Conservation (phyloP, 1,140 invertebrate species). For the Holcopasites calliopsidis region DNA sequence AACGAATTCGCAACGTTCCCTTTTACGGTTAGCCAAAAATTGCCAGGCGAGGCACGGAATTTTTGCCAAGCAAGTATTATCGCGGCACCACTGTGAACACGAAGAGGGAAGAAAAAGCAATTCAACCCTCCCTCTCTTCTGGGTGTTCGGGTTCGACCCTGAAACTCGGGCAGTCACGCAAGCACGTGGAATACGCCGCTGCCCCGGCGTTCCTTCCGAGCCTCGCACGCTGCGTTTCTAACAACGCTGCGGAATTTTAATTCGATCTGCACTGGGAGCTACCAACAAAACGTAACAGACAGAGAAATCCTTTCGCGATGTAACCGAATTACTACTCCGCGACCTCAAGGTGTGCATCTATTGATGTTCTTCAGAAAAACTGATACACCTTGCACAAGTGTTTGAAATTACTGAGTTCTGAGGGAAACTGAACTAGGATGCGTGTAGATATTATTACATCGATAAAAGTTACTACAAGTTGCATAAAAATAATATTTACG, state of each 20-base stretch:
- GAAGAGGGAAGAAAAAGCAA: slow-evolving; percentile 51
- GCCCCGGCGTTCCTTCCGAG: slow-evolving; percentile 42
- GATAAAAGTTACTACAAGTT: too few relatives aligned
- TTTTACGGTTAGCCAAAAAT: slow-evolving; percentile 1
- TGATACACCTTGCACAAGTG: too few relatives aligned
- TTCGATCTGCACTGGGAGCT: slow-evolving; percentile 53
- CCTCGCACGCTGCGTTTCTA: slow-evolving; percentile 27
- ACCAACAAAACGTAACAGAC: too few relatives aligned
- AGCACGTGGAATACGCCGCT: slow-evolving; percentile 56
- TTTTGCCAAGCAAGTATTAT: slow-evolving; percentile 30
- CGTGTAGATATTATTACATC: too few relatives aligned
- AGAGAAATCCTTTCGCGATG: slow-evolving; percentile 46
- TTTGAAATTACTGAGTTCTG: too few relatives aligned
- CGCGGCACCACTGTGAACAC: slow-evolving; percentile 6
- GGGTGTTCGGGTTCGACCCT: slow-evolving; percentile 49
- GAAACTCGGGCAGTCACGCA: slow-evolving; percentile 61
- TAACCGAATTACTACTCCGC: slow-evolving; percentile 36
- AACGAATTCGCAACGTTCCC: background rate
- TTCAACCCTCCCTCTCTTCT: slow-evolving; percentile 22
- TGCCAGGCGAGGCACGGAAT: slow-evolving; percentile 22
- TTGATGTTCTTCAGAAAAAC: background rate
- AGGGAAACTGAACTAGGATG: too few relatives aligned
- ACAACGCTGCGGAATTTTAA: slow-evolving; percentile 66
- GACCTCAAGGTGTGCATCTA: background rate
- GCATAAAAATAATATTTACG: too few relatives aligned